phyloP scores from a whole-genome alignment of 1,140 invertebrate species.

The Neuroterus valhalla region DNA sequence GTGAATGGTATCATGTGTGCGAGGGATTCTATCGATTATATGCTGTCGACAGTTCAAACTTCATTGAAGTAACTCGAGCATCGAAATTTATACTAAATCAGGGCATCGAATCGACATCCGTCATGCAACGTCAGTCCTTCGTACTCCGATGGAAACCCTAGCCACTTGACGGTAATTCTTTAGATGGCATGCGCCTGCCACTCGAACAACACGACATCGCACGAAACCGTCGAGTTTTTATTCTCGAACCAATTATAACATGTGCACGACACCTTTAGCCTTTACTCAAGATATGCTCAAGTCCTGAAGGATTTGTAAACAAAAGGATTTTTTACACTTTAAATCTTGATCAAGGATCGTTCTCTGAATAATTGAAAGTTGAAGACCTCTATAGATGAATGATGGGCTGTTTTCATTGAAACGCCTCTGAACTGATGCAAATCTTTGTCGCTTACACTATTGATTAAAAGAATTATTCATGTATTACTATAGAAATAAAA shows the following conservation, averaged over 20 bases:
- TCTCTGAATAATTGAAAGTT: background rate
- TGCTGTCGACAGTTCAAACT: constrained; percentile 41
- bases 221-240: constrained; percentile 46
- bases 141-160: constrained; percentile 57
- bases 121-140: constrained; percentile 68
- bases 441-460: too few species aligned
- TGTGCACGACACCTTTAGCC: constrained; percentile 41
- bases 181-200: constrained; percentile 68
- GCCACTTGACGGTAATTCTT: constrained; percentile 69
- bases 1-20: constrained; percentile 10
- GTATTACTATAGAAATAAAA: too few species aligned
- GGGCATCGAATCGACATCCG: constrained; percentile 70
- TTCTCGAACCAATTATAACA: constrained; percentile 45
- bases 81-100: constrained; percentile 65
- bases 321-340: background rate
- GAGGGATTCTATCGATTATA: background rate
- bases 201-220: constrained; percentile 65
- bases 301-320: background rate
- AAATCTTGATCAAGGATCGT: too few species aligned
- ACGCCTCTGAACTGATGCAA: too few species aligned
- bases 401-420: too few species aligned
- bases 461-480: too few species aligned
- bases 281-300: constrained; percentile 1
- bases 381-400: too few species aligned
- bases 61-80: constrained; percentile 53